These are phyloP conservation scores for Paramormyrops kingsleyae DNA, from an alignment of 2,113 vertebrate genomes.

Conservation along the genomic window DNA sequence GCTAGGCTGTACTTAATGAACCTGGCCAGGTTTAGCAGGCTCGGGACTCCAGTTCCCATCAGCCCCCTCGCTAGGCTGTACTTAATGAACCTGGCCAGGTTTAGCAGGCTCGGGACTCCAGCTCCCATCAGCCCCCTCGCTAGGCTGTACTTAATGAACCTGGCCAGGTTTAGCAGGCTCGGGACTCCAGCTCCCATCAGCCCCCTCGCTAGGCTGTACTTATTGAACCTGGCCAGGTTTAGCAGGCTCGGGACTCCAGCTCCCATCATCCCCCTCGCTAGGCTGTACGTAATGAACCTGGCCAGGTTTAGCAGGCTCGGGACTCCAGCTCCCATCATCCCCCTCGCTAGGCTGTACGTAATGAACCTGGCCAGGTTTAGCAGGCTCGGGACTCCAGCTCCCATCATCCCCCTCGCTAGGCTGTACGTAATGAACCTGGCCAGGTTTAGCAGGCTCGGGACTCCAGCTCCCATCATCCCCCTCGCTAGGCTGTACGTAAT, in stretches of 20 bases:
- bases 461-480: background rate
- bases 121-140: background rate
- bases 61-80: background rate
- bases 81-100: background rate
- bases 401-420: background rate
- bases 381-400: background rate
- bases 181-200: conserved; percentile 3
- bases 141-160: background rate
- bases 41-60: background rate
- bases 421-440: background rate
- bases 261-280: background rate
- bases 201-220: background rate
- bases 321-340: background rate
- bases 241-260: background rate
- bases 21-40: background rate
- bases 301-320: background rate
- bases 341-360: background rate
- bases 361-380: background rate
- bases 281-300: background rate
- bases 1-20: background rate
- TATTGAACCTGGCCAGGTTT: background rate
- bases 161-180: background rate
- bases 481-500: background rate
- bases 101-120: background rate
- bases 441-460: background rate